A percentile compares a stretch with the other conserved stretches of the same genome.
These are phyloP conservation scores for Delia radicum DNA, from an alignment of 1,140 invertebrate genomes.

Conservation along the genomic window DNA sequence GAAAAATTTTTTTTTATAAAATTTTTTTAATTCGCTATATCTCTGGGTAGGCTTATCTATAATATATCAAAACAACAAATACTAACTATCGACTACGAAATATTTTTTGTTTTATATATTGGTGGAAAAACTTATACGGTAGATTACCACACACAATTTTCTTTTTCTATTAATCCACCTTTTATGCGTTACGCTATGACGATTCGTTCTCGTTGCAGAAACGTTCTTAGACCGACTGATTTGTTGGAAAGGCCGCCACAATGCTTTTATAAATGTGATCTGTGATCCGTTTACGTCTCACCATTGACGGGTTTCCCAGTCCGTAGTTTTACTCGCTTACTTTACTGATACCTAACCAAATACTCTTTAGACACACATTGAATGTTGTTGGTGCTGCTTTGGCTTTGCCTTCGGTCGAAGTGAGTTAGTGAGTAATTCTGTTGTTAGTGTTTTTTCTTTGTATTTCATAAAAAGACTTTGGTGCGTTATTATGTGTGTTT, in stretches of 20 bases:
- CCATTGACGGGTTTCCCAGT: constrained; percentile 7
- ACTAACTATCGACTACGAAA: not conserved
- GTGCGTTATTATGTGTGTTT: not conserved
- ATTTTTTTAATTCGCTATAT: not conserved
- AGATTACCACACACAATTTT: not conserved
- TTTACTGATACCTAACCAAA: not conserved
- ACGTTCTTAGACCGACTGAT: constrained; percentile 31
- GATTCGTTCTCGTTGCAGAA: constrained; percentile 30
- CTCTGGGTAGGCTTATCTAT: not conserved
- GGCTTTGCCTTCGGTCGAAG: not conserved
- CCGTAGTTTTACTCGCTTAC: not conserved
- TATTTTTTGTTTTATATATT: not conserved
- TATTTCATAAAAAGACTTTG: not conserved
- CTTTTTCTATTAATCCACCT: too few species aligned
- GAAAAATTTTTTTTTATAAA: not conserved
- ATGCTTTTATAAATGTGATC: constrained; percentile 31
- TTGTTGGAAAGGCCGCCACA: constrained; percentile 6
- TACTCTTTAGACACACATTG: not conserved
- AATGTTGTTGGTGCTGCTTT: not conserved
- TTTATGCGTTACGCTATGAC: not conserved
- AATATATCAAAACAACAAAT: not conserved
- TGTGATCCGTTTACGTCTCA: constrained; percentile 23
- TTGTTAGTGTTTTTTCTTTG: not conserved
- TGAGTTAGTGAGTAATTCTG: not conserved
- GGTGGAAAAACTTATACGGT: too few species aligned